A percentile compares a stretch with the other conserved stretches of the same genome.
phyloP scores from a whole-genome alignment of 1,140 invertebrate species.

The Lepidostoma basale region DNA sequence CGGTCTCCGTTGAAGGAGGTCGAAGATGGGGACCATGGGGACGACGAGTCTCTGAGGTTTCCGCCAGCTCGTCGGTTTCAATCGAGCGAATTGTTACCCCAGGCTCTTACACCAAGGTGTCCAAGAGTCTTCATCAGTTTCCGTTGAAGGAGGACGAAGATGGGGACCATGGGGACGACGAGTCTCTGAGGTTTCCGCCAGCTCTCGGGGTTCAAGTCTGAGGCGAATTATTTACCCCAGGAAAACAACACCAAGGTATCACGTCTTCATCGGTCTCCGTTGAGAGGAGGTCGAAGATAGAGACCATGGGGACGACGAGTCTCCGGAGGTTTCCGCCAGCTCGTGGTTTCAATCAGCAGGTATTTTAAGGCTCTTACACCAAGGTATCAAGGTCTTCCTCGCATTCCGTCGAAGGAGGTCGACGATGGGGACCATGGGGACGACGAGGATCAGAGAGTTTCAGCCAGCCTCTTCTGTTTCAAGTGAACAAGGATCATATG shows the following conservation, averaged over 20 bases:
- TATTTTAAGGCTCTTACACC: not conserved
- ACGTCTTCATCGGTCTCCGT: not conserved
- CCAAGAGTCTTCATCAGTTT: slow-evolving; percentile 5
- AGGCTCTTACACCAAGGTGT: not conserved
- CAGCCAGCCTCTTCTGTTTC: too few species aligned
- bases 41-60: not conserved
- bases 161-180: not conserved
- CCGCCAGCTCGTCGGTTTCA: slow-evolving; percentile 7
- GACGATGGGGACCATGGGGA: not conserved
- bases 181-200: not conserved
- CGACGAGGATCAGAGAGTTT: not conserved
- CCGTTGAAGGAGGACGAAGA: slow-evolving; percentile 6
- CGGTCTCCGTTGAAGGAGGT: not conserved
- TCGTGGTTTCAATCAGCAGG: not conserved
- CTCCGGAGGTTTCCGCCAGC: too few species aligned
- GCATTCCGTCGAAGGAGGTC: not conserved
- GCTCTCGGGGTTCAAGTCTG: too few species aligned
- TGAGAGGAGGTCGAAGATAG: not conserved
- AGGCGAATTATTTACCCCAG: too few species aligned
- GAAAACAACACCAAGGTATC: too few species aligned
- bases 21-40: not conserved
- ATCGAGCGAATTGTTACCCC: not conserved
- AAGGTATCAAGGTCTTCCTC: slow-evolving; percentile 2
- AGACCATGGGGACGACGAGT: not conserved
- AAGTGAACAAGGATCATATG: not conserved